phyloP scores from a whole-genome alignment of 2,888 invertebrate genomes.

The Caenorhabditis wallacei region DNA sequence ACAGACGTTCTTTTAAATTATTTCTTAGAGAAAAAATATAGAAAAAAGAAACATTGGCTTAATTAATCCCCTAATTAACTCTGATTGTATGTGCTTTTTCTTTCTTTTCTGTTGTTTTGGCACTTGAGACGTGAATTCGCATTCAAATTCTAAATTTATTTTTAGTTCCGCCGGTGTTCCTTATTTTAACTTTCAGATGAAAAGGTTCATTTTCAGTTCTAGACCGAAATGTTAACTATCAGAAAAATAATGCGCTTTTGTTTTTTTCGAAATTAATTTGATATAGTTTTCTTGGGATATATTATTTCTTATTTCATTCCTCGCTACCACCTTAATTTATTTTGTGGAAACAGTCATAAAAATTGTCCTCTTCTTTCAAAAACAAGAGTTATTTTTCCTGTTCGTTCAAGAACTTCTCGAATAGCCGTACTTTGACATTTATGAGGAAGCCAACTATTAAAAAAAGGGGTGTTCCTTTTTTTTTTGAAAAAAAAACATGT shows the following conservation, averaged over 20 bases:
- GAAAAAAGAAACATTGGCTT: conserved; percentile 46
- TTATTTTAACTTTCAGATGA: neutral
- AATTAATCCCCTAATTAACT: conserved; percentile 57
- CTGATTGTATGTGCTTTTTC: conserved; percentile 41
- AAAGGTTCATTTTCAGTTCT: neutral
- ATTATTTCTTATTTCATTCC: conserved; percentile 8
- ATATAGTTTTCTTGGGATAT: conserved; percentile 43
- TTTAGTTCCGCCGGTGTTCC: conserved; percentile 5
- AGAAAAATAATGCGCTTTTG: neutral
- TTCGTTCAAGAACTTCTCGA: neutral
- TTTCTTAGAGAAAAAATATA: conserved; percentile 1
- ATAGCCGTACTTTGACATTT: neutral
- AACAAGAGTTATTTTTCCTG: neutral
- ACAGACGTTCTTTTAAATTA: neutral
- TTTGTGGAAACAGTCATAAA: conserved; percentile 4
- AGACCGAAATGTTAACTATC: neutral
- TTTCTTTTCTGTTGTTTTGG: conserved; percentile 32
- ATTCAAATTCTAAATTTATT: conserved; percentile 14
- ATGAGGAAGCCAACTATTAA: neutral
- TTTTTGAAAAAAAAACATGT: conserved; percentile 17
- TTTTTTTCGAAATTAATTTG: conserved; percentile 3
- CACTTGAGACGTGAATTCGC: conserved; percentile 29
- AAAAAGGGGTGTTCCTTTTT: neutral
- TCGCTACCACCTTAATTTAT: neutral
- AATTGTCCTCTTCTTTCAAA: neutral